Percentiles rank a stretch among this genome's conserved stretches.
Evolutionary conservation across 2,113 vertebrate species (phyloP).

Genomic region (Romanogobio albipinnatus): DNA sequence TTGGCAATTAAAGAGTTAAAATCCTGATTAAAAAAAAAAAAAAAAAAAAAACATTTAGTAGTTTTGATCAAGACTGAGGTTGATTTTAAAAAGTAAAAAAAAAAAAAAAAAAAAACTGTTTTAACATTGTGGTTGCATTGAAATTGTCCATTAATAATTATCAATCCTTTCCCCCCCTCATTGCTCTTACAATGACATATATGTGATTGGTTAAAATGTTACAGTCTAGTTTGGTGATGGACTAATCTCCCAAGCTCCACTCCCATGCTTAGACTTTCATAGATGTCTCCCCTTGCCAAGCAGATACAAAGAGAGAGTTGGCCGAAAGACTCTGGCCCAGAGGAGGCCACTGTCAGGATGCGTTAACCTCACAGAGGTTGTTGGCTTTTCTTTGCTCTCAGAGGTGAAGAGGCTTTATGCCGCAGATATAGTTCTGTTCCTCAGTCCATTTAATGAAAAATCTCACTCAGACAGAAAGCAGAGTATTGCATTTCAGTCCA

Average conservation of each 20-base stretch:
- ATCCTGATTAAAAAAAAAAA: too few relatives aligned
- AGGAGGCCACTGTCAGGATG: conserved; percentile 55
- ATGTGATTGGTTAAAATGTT: background rate
- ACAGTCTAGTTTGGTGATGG: conserved; percentile 13
- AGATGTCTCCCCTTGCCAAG: conserved; percentile 40
- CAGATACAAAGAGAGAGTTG: conserved; percentile 42
- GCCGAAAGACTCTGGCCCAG: conserved; percentile 46
- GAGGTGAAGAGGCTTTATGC: conserved; percentile 37
- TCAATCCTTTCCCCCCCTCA: background rate
- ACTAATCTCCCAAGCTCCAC: conserved; percentile 36
- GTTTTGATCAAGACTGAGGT: too few relatives aligned
- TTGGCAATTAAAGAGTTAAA: too few relatives aligned
- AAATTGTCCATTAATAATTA: background rate
- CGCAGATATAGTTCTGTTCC: conserved; percentile 39
- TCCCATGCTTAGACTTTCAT: conserved; percentile 56
- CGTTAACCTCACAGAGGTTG: conserved; percentile 50
- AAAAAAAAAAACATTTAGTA: too few relatives aligned
- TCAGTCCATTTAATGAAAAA: conserved; percentile 22
- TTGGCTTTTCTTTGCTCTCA: conserved; percentile 37
- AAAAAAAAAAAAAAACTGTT: too few relatives aligned
- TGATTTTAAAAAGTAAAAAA: too few relatives aligned
- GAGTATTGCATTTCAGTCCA: conserved; percentile 1
- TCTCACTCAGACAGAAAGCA: background rate
- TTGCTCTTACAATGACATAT: background rate
- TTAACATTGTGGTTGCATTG: too few relatives aligned